phyloP scores from a whole-genome alignment of 1,140 invertebrate species.

The Drosophila neocordata region DNA sequence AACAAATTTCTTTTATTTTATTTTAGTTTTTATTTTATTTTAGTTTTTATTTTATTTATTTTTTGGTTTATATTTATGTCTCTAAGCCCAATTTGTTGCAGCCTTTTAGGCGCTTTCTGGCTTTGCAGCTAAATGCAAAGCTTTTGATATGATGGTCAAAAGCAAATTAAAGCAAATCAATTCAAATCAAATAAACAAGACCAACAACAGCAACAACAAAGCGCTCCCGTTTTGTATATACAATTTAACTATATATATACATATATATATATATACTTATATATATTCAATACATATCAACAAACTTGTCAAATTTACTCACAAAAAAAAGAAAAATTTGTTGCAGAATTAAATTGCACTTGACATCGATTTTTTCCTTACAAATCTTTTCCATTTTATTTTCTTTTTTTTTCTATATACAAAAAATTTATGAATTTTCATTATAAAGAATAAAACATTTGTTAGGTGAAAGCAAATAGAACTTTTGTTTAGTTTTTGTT shows the following conservation, averaged over 20 bases:
- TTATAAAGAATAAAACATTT: conserved; percentile 7
- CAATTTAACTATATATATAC: not conserved
- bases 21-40: not conserved
- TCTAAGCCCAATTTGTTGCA: conserved; percentile 18
- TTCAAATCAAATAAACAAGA: not conserved
- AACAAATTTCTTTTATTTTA: not conserved
- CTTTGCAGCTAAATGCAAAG: conserved; percentile 13
- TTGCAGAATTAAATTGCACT: conserved; percentile 52
- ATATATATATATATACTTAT: conserved; percentile 17
- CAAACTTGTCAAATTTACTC: conserved; percentile 14
- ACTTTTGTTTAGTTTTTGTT: not conserved
- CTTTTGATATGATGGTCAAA: conserved; percentile 8
- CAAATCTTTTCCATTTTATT: not conserved
- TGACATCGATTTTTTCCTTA: conserved; percentile 5
- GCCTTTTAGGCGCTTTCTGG: conserved; percentile 13
- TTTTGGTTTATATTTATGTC: not conserved
- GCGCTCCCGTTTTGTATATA: conserved; percentile 7
- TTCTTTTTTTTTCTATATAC: not conserved
- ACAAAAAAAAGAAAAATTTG: conserved; percentile 14
- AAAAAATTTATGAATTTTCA: not conserved
- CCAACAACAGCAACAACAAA: not conserved
- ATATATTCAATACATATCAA: conserved; percentile 4
- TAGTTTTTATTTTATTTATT: not conserved
- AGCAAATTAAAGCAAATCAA: not conserved
- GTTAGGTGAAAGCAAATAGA: not conserved